Conservation (phyloP, 1,140 invertebrate genomes). For the Drosophila pectinifera region DNA sequence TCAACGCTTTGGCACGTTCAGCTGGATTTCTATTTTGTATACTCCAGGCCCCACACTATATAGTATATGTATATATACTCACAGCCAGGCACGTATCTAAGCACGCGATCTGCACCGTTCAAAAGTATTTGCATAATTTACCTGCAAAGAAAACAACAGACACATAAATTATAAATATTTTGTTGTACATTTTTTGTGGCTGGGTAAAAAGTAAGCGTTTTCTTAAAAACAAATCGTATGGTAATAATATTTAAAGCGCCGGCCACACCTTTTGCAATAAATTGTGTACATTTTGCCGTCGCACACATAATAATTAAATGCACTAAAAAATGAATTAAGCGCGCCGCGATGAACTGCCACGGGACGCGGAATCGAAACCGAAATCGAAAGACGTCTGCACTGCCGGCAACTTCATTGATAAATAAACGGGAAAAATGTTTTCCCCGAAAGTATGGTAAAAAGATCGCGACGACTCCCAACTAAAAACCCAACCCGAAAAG, state of each 20-base stretch:
- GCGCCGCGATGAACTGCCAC: constrained; percentile 39
- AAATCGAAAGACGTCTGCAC: constrained; percentile 64
- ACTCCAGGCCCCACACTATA: constrained; percentile 8
- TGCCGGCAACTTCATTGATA: constrained; percentile 78
- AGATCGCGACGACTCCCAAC: background rate
- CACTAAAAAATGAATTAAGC: constrained; percentile 71
- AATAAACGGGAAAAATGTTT: constrained; percentile 66
- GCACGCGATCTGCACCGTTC: constrained; percentile 49
- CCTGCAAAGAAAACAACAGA: constrained; percentile 66
- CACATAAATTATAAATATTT: constrained; percentile 59
- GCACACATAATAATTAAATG: constrained; percentile 71
- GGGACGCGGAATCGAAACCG: constrained; percentile 41
- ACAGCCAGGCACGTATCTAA: constrained; percentile 49
- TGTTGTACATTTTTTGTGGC: constrained; percentile 7
- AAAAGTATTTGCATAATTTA: constrained; percentile 72
- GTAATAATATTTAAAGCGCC: constrained; percentile 46
- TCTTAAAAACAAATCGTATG: constrained; percentile 43
- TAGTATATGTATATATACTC: constrained; percentile 30
- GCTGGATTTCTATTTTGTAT: constrained; percentile 28
- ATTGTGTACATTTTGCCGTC: constrained; percentile 69
- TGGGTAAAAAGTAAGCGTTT: constrained; percentile 19
- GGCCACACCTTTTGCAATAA: constrained; percentile 78
- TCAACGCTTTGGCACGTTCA: constrained; percentile 42
- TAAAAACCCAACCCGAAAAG: constrained; percentile 29
- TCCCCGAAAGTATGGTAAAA: constrained; percentile 21